Conservation (phyloP, 2,888 invertebrate species). For the Epirrita christyi region DNA sequence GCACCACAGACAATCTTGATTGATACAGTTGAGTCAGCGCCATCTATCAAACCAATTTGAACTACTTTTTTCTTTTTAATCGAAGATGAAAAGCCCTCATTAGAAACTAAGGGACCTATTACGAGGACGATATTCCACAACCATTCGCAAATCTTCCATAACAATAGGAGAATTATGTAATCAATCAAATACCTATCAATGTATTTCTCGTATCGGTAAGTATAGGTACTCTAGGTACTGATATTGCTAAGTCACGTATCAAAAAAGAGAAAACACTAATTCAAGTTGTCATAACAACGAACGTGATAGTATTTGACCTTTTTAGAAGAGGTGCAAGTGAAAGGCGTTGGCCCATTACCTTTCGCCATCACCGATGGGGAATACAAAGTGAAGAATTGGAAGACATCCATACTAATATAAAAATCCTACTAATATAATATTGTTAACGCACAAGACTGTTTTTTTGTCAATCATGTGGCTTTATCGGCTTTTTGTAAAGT, state of each 20-base stretch:
- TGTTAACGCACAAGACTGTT: too few species aligned
- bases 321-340: constrained; percentile 38
- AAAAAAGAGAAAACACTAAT: constrained; percentile 68
- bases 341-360: constrained; percentile 6
- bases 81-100: too few species aligned
- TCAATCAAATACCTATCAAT: constrained; percentile 20
- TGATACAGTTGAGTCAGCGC: too few species aligned
- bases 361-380: background rate
- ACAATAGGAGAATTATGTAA: constrained; percentile 18
- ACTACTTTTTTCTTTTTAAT: too few species aligned
- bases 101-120: too few species aligned
- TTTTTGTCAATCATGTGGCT: too few species aligned
- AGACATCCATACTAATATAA: too few species aligned
- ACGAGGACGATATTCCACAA: too few species aligned
- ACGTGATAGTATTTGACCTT: constrained; percentile 57
- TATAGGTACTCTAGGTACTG: constrained; percentile 8
- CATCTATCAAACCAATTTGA: too few species aligned
- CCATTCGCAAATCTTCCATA: background rate
- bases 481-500: too few species aligned
- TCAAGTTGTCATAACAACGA: constrained; percentile 61
- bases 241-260: constrained; percentile 52
- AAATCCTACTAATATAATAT: too few species aligned
- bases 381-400: background rate
- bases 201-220: constrained; percentile 10
- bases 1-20: too few species aligned